phyloP scores from a whole-genome alignment of 53 echinoderm and acorn worm species.

The Echinarachnius parma region DNA sequence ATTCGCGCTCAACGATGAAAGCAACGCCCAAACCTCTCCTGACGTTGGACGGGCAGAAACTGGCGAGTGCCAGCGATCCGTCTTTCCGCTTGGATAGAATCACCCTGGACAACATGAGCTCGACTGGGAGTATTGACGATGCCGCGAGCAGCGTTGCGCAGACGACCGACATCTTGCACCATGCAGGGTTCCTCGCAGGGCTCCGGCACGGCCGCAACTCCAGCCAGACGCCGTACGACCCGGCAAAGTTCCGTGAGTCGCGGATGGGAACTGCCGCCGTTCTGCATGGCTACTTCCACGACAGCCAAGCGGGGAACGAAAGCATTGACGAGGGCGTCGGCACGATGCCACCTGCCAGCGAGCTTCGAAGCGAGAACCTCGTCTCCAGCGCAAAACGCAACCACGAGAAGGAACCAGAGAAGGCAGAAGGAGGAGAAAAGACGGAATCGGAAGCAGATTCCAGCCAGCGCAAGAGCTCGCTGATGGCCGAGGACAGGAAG shows the following conservation, averaged over 20 bases:
- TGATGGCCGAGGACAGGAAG: background rate
- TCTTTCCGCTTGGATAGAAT: constrained; percentile 18
- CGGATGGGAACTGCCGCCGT: constrained; percentile 75
- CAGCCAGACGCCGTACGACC: constrained; percentile 35
- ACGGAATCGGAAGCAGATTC: background rate
- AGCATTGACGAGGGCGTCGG: background rate
- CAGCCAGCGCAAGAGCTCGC: background rate
- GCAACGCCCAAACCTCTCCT: constrained; percentile 26
- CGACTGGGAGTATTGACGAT: constrained; percentile 48
- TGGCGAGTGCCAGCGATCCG: constrained; percentile 8
- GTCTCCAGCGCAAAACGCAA: background rate
- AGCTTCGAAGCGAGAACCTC: background rate
- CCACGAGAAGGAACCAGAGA: background rate
- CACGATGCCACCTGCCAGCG: background rate
- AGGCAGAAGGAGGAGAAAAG: background rate
- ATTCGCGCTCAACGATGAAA: constrained; percentile 1
- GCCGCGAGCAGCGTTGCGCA: constrained; percentile 54
- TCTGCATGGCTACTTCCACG: constrained; percentile 68
- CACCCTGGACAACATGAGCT: constrained; percentile 36
- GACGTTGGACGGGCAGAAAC: constrained; percentile 46
- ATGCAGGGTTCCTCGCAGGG: constrained; percentile 23
- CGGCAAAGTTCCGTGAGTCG: constrained; percentile 52
- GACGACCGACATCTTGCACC: constrained; percentile 54
- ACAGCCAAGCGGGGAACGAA: constrained; percentile 36
- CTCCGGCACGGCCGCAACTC: constrained; percentile 13